Conservation (phyloP, 2,797 vertebrate species). For the Pterois miles region DNA sequence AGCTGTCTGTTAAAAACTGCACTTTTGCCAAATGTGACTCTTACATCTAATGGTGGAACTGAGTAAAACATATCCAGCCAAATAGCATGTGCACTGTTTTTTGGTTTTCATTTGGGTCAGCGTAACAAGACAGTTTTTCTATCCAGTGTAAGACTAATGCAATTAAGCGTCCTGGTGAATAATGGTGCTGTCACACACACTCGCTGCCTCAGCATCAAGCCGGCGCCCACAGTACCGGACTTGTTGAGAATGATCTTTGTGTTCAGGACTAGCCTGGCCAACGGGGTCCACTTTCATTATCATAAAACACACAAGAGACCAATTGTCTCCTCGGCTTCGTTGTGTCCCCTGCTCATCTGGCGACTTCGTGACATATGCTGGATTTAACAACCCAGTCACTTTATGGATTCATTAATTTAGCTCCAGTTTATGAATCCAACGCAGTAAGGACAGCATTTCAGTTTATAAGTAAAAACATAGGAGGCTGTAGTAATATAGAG, state of each 20-base stretch:
- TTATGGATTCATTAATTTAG: constrained; percentile 51
- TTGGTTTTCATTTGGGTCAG: constrained; percentile 37
- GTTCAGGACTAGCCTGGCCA: constrained; percentile 64
- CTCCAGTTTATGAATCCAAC: neutral
- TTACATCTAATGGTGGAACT: neutral
- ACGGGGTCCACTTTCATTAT: constrained; percentile 68
- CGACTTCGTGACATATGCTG: constrained; percentile 59
- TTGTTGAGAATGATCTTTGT: constrained; percentile 75
- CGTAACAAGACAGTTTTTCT: constrained; percentile 53
- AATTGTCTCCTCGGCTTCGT: constrained; percentile 59
- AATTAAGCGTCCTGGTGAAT: constrained; percentile 77
- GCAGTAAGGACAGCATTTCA: constrained; percentile 8
- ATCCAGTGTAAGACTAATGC: constrained; percentile 65
- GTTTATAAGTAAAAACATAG: constrained; percentile 7
- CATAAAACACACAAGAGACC: constrained; percentile 65
- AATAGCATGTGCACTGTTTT: constrained; percentile 15
- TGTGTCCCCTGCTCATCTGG: constrained; percentile 58
- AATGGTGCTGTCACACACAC: constrained; percentile 80
- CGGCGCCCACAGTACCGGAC: constrained; percentile 71
- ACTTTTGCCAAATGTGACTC: constrained; percentile 9
- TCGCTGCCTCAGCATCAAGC: constrained; percentile 78
- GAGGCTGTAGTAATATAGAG: neutral
- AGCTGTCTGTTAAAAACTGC: neutral
- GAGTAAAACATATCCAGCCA: constrained; percentile 1
- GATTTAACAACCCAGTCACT: constrained; percentile 43